Conservation (phyloP, 2,113 vertebrate genomes). For the Dissostichus mawsoni region DNA sequence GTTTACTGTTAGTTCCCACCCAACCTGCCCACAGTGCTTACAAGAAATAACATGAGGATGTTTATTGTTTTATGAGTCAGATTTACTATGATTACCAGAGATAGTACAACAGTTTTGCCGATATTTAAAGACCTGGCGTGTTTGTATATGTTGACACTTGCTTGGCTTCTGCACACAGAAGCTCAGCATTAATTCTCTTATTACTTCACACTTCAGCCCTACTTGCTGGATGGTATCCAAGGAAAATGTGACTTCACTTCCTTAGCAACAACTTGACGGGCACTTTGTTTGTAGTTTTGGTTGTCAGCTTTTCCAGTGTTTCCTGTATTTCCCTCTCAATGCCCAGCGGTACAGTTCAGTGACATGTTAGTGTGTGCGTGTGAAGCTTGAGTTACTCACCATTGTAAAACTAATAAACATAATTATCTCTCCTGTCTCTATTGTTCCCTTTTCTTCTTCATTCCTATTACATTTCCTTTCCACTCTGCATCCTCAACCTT, state of each 20-base stretch:
- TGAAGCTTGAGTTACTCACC: slow-evolving; percentile 14
- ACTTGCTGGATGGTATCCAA: slow-evolving; percentile 63
- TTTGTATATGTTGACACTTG: slow-evolving; percentile 44
- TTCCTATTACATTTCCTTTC: slow-evolving; percentile 49
- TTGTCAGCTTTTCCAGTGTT: slow-evolving; percentile 78
- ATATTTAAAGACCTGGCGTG: slow-evolving; percentile 40
- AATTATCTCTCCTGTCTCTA: slow-evolving; percentile 40
- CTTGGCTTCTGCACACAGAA: slow-evolving; percentile 73
- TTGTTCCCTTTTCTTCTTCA: slow-evolving; percentile 55
- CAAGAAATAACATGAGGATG: background rate
- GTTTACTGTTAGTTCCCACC: background rate
- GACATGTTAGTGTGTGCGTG: slow-evolving; percentile 32
- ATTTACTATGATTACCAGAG: slow-evolving; percentile 28
- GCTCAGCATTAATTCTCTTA: slow-evolving; percentile 69
- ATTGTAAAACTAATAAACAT: slow-evolving; percentile 51
- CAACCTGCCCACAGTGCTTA: background rate
- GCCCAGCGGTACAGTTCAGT: slow-evolving; percentile 32
- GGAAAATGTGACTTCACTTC: slow-evolving; percentile 81
- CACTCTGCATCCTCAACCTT: slow-evolving; percentile 15
- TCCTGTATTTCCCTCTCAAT: slow-evolving; percentile 51
- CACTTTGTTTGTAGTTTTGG: slow-evolving; percentile 68
- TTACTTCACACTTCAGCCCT: slow-evolving; percentile 73
- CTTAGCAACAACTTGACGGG: slow-evolving; percentile 74
- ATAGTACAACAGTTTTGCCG: slow-evolving; percentile 30
- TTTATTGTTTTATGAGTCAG: slow-evolving; percentile 25